Evolutionary conservation across 2,888 invertebrate species (phyloP).

Genomic region (Notocelia uddmanniana): DNA sequence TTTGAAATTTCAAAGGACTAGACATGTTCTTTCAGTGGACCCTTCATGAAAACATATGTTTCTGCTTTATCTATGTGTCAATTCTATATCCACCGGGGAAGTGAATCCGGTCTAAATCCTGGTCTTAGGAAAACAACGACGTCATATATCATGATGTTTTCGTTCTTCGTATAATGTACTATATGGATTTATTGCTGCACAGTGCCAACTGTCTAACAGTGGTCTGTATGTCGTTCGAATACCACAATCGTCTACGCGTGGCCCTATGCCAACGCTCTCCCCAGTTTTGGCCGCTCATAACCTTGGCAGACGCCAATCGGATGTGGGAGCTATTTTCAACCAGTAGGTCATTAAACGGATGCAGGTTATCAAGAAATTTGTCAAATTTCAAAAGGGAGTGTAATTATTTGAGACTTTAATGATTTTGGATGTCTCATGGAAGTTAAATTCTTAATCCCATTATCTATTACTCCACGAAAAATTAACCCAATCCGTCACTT

Average conservation of each 20-base stretch:
- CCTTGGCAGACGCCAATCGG: conserved; percentile 72
- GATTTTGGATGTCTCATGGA: not conserved
- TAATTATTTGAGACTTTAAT: not conserved
- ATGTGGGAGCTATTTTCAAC: conserved; percentile 71
- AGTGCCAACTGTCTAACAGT: conserved; percentile 43
- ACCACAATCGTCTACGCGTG: conserved; percentile 46
- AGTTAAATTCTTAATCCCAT: not conserved
- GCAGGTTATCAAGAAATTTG: conserved; percentile 32
- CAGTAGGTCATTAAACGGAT: conserved; percentile 76
- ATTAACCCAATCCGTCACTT: not conserved
- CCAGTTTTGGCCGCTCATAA: conserved; percentile 60
- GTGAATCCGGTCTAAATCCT: not conserved
- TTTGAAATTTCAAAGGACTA: no score
- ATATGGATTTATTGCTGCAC: conserved; percentile 26
- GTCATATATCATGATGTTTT: conserved; percentile 17
- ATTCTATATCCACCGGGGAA: not conserved
- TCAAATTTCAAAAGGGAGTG: not conserved
- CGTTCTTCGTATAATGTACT: conserved; percentile 6
- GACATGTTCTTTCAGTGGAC: no score
- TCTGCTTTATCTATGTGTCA: no score
- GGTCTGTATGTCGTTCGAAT: conserved; percentile 39
- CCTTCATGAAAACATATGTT: no score
- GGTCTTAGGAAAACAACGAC: conserved; percentile 16
- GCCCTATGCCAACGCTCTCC: conserved; percentile 57
- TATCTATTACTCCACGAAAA: not conserved